Evolutionary conservation across 1,140 invertebrate species (phyloP).

Genomic region (Saccostrea cuccullata): DNA sequence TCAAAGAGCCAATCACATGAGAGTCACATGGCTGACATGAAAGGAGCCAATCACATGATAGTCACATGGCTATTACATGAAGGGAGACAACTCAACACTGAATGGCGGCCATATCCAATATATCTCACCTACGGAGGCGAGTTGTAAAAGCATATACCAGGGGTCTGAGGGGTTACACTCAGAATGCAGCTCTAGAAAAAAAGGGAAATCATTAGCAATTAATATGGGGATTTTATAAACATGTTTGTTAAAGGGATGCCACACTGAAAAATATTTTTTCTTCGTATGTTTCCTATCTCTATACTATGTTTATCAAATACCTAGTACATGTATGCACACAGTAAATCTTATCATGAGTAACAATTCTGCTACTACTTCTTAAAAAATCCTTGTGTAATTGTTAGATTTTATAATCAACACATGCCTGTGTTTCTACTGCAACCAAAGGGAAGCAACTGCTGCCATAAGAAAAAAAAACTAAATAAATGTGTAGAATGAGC

Average conservation of each 20-base stretch:
- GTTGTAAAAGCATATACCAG: constrained; percentile 38
- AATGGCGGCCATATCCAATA: constrained; percentile 27
- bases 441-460: background rate
- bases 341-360: background rate
- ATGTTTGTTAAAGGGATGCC: background rate
- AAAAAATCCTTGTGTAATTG: background rate
- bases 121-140: constrained; percentile 37
- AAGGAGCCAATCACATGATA: constrained; percentile 4
- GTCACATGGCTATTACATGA: constrained; percentile 18
- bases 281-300: background rate
- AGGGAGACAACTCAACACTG: constrained; percentile 34
- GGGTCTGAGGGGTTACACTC: constrained; percentile 22
- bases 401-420: background rate
- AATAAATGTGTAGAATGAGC: background rate
- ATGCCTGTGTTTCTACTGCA: constrained; percentile 23
- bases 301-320: background rate
- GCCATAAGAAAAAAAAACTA: background rate
- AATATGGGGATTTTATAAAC: constrained; percentile 10
- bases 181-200: constrained; percentile 39
- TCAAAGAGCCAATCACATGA: background rate
- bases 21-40: background rate
- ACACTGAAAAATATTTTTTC: constrained; percentile 4
- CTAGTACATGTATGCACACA: background rate
- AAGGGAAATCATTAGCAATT: constrained; percentile 1
- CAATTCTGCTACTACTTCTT: background rate